phyloP scores from a whole-genome alignment of 2,113 vertebrate species.

The Xyliphius kryptos region DNA sequence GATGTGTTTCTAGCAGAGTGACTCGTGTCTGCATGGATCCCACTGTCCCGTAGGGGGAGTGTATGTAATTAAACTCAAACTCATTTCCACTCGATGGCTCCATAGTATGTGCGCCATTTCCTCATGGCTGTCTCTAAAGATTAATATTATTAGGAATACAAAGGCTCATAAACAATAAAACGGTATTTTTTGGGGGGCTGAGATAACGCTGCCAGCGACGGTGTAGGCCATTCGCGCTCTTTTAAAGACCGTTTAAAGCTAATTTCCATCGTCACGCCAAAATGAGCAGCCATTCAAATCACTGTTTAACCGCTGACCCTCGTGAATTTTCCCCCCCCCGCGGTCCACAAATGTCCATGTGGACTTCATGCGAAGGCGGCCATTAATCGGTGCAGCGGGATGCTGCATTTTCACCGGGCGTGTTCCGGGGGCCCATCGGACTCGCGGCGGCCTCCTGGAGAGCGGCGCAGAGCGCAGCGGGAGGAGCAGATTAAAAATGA shows the following conservation, averaged over 20 bases:
- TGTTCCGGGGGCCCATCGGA: slow-evolving; percentile 29
- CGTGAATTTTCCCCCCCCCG: not conserved
- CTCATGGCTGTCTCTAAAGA: too few relatives aligned
- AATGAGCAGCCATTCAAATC: slow-evolving; percentile 28
- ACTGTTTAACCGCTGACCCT: slow-evolving; percentile 37
- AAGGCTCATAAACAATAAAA: not conserved
- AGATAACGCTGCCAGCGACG: not conserved
- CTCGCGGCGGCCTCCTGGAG: slow-evolving; percentile 55
- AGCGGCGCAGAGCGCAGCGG: slow-evolving; percentile 56
- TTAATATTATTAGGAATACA: too few relatives aligned
- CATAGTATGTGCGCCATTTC: too few relatives aligned
- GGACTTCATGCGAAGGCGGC: slow-evolving; percentile 18
- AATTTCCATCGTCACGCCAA: slow-evolving; percentile 11
- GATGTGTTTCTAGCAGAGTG: not conserved
- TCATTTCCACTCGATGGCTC: too few relatives aligned
- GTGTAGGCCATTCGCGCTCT: not conserved
- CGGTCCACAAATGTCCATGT: not conserved
- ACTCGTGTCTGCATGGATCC: not conserved
- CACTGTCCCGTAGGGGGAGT: not conserved
- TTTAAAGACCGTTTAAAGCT: slow-evolving; percentile 13
- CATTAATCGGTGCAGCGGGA: slow-evolving; percentile 31
- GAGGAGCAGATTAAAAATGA: slow-evolving; percentile 71
- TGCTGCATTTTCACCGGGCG: slow-evolving; percentile 25
- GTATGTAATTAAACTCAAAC: not conserved
- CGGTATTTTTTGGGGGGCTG: not conserved